Percentiles rank a stretch among this genome's conserved stretches.
phyloP scores from a whole-genome alignment of 30 jellyfish, hydroid and myxozoan species.

The Clytia hemisphaerica region DNA sequence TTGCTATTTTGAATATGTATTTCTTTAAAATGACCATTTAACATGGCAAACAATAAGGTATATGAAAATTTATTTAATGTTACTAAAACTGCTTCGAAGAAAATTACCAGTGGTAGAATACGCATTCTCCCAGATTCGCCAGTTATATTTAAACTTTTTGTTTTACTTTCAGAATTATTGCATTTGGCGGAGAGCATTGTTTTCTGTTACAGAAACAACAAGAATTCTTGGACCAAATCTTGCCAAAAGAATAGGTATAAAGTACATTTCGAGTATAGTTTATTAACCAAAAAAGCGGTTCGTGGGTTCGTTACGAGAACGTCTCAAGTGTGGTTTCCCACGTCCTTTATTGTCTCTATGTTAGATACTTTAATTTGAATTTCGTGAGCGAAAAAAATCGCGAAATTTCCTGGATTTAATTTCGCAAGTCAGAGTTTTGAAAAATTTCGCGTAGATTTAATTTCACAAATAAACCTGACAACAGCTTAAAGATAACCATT shows the following conservation, averaged over 20 bases:
- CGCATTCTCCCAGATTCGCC: too few relatives aligned
- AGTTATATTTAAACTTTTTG: too few relatives aligned
- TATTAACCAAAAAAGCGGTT: too few relatives aligned
- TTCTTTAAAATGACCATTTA: too few relatives aligned
- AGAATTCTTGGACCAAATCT: conserved; percentile 58
- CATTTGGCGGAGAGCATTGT: conserved; percentile 83
- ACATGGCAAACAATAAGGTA: too few relatives aligned
- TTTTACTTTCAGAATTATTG: conserved; percentile 55
- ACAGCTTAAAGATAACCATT: too few relatives aligned
- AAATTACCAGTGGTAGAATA: not conserved
- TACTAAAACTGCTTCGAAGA: not conserved
- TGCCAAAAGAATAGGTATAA: conserved; percentile 79
- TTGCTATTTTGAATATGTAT: too few relatives aligned
- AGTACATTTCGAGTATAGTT: too few relatives aligned
- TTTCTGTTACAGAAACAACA: conserved; percentile 62
- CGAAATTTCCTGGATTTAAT: not conserved
- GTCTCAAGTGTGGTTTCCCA: not conserved
- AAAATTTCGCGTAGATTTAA: too few relatives aligned
- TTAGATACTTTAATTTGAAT: not conserved
- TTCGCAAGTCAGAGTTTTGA: too few relatives aligned
- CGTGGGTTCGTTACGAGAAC: not conserved
- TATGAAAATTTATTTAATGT: too few relatives aligned
- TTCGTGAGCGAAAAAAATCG: not conserved
- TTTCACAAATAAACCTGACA: too few relatives aligned
- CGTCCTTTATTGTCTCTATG: not conserved